phyloP scores from a whole-genome alignment of 2,113 vertebrate genomes.

The Cyprinodon brontotheroides region DNA sequence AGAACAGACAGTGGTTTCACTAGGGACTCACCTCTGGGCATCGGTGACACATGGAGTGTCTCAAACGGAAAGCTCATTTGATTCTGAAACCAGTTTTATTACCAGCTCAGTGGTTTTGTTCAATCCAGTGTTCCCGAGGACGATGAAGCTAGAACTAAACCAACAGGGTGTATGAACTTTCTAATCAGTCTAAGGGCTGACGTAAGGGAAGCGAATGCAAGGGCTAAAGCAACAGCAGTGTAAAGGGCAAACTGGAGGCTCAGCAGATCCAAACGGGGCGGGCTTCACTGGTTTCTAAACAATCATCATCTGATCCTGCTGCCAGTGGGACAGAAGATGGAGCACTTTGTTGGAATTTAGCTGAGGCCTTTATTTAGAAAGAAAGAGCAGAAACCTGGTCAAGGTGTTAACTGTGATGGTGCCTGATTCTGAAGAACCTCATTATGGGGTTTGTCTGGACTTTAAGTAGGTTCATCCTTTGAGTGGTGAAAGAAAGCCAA shows the following conservation, averaged over 20 bases:
- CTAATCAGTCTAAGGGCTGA: slow-evolving; percentile 16
- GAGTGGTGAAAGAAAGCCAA: too few relatives aligned
- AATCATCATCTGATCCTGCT: not conserved
- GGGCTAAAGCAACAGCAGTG: slow-evolving; percentile 42
- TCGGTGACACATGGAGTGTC: slow-evolving; percentile 19
- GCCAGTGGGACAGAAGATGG: not conserved
- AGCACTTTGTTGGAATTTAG: slow-evolving; percentile 27
- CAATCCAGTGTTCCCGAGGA: slow-evolving; percentile 32
- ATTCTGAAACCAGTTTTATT: slow-evolving; percentile 24
- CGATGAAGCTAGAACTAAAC: slow-evolving; percentile 15
- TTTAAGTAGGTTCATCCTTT: not conserved
- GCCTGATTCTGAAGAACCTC: too few relatives aligned
- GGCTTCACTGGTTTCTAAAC: not conserved
- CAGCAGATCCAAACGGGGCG: not conserved
- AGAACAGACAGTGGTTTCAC: not conserved
- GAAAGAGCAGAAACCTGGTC: slow-evolving; percentile 19
- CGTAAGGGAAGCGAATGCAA: slow-evolving; percentile 27
- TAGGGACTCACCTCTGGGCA: slow-evolving; percentile 9
- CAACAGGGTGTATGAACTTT: slow-evolving; percentile 21
- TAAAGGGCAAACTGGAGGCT: not conserved
- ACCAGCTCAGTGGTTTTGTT: slow-evolving; percentile 19
- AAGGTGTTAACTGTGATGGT: slow-evolving; percentile 21
- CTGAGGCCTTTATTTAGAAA: slow-evolving; percentile 30
- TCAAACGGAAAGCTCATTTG: slow-evolving; percentile 4
- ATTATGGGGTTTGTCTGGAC: too few relatives aligned